Evolutionary conservation across 2,888 invertebrate genomes (phyloP).

Genomic region (Xestia ashworthii): DNA sequence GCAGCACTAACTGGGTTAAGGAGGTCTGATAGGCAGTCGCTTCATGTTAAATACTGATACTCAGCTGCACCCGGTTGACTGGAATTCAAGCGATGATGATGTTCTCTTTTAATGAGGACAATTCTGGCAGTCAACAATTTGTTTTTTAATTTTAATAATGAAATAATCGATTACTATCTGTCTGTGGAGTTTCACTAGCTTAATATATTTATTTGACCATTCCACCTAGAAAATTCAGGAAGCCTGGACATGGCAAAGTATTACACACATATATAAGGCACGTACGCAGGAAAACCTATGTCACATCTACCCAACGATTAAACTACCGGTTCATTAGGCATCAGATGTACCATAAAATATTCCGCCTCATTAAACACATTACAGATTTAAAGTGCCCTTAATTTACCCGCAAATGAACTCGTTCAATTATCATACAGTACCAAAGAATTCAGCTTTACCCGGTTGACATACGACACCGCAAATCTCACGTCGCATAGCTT

Average conservation of each 20-base stretch:
- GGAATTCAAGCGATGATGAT: too few relatives aligned
- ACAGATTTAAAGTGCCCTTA: conserved; percentile 46
- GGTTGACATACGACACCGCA: not conserved
- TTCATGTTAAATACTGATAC: too few relatives aligned
- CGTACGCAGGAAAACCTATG: conserved; percentile 12
- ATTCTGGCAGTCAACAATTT: too few relatives aligned
- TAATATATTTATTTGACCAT: too few relatives aligned
- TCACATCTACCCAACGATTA: conserved; percentile 14
- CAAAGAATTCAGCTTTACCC: not conserved
- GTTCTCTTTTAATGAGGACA: too few relatives aligned
- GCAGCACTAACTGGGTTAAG: not conserved
- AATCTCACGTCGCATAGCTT: not conserved
- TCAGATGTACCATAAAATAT: conserved; percentile 51
- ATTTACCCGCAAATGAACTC: conserved; percentile 28
- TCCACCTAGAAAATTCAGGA: not conserved
- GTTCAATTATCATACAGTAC: not conserved
- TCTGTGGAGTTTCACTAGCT: not conserved
- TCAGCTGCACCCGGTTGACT: not conserved
- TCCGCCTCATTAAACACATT: conserved; percentile 45
- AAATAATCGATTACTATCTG: not conserved
- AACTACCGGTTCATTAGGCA: conserved; percentile 42
- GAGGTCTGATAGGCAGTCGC: not conserved
- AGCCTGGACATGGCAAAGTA: not conserved
- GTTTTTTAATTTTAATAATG: not conserved
- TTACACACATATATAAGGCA: not conserved